Evolutionary conservation across 2,113 vertebrate genomes (phyloP).

Genomic region (Hyla sarda): DNA sequence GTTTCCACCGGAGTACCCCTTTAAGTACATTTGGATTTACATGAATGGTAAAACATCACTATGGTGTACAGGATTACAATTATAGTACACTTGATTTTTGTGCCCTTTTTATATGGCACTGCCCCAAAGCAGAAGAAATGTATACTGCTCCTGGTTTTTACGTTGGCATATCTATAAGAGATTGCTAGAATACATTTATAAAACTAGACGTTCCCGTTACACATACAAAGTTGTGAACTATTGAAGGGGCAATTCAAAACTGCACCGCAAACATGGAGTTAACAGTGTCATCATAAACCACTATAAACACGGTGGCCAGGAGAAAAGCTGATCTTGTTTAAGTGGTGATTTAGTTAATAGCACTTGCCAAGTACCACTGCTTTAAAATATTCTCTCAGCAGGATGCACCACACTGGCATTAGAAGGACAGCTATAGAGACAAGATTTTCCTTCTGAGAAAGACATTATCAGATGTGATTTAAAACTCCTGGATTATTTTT

Average conservation of each 20-base stretch:
- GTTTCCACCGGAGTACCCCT: no score
- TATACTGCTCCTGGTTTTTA: background rate
- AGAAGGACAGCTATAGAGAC: constrained; percentile 20
- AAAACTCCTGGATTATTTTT: constrained; percentile 32
- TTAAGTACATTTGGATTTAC: no score
- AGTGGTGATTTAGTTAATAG: constrained; percentile 52
- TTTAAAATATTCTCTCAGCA: constrained; percentile 35
- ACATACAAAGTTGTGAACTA: background rate
- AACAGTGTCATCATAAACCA: background rate
- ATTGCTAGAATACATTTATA: background rate
- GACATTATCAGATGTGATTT: constrained; percentile 28
- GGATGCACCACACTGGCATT: background rate
- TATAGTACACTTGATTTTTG: no score
- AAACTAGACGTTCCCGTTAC: background rate
- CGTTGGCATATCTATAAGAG: background rate
- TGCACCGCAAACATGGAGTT: background rate
- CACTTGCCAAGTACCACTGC: constrained; percentile 17
- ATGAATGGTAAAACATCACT: no score
- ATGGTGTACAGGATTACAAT: no score
- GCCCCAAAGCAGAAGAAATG: no score
- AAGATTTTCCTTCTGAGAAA: constrained; percentile 20
- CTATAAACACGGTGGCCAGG: background rate
- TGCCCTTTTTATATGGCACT: no score
- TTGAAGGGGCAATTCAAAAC: background rate
- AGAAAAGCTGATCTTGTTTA: constrained; percentile 16